Evolutionary conservation across 2,888 invertebrate genomes (phyloP), one percentile per base, ranked within the genome.

Genomic region (Acronicta psi): DNA sequence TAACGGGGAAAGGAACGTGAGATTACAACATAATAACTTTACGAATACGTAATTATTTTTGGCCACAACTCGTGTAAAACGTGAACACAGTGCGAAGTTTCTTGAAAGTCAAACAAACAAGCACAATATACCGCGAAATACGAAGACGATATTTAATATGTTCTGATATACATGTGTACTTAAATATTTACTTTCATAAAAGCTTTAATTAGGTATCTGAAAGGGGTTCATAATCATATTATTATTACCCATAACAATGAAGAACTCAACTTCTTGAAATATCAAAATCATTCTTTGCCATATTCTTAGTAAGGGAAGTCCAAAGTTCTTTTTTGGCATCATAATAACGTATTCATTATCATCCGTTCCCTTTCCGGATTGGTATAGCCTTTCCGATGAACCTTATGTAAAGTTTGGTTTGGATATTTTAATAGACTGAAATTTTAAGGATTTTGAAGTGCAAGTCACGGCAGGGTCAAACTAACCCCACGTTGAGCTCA

Each of bases 21-120:
- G 49, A 65, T 70, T 41, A 45, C 31, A 18, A 56, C 31, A 45
- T 45, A 49, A 59, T 49, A 66, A 54, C 53, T 66, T 51, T 43
- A 59, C 43, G 59, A 55, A 60, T 52, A 37, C 40, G 43, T 71
- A 51, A 59, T 52, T 70, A 71, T 60, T 69, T 69, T 72, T 40
- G 51, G 45, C 68, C 55, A 60, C 46, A 55, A 56, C 31, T 49
- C 51, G 31, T 42, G 16, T 16, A 45, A 25, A 50, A 25, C 2
- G 16, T 37, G 40, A 50, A 71, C 47, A 52, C 38, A 25, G 44
- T 52, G 66, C 49, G n/a, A 65, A 54, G 36, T 59, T 53, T 52
- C 40, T 38, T 50, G 49, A 44, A 57, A 64, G 41, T 50, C 38
- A 53, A 53, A 20, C 42, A 58, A 53, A 16, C 38, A 52, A 37